Conservation (phyloP, 2,888 invertebrate genomes). For the Allygus modestus region DNA sequence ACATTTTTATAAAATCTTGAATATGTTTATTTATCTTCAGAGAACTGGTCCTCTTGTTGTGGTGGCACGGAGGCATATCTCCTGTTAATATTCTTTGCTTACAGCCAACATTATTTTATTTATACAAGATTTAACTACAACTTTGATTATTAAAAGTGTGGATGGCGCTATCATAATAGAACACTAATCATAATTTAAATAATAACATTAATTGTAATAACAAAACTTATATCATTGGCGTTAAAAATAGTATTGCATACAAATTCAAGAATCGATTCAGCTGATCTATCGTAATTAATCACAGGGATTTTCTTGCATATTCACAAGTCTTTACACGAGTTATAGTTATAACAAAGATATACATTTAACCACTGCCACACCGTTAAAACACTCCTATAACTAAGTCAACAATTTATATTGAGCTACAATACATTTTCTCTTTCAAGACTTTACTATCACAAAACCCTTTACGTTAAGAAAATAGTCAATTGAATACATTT, state of each 20-base stretch:
- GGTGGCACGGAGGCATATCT: too few relatives aligned
- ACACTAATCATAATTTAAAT: constrained; percentile 4
- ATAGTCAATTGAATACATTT: too few relatives aligned
- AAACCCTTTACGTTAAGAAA: not conserved
- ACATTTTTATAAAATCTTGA: too few relatives aligned
- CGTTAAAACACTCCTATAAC: constrained; percentile 48
- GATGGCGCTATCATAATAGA: not conserved
- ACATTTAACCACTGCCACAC: constrained; percentile 45
- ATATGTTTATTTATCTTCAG: too few relatives aligned
- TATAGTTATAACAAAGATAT: constrained; percentile 53
- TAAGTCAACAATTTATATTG: constrained; percentile 43
- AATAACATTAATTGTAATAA: constrained; percentile 39
- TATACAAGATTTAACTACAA: not conserved
- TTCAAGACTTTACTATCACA: constrained; percentile 12
- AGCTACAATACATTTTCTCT: constrained; percentile 45
- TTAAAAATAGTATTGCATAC: constrained; percentile 49
- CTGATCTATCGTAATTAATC: constrained; percentile 61
- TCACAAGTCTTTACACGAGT: constrained; percentile 61
- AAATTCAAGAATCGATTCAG: constrained; percentile 36
- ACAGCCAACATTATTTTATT: not conserved
- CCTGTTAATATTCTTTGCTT: too few relatives aligned
- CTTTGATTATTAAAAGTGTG: constrained; percentile 19
- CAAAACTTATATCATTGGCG: constrained; percentile 49
- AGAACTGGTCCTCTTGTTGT: too few relatives aligned
- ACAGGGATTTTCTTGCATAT: constrained; percentile 64